Evolutionary conservation across 2,113 vertebrate genomes (phyloP).

Genomic region (Saguinus midas): DNA sequence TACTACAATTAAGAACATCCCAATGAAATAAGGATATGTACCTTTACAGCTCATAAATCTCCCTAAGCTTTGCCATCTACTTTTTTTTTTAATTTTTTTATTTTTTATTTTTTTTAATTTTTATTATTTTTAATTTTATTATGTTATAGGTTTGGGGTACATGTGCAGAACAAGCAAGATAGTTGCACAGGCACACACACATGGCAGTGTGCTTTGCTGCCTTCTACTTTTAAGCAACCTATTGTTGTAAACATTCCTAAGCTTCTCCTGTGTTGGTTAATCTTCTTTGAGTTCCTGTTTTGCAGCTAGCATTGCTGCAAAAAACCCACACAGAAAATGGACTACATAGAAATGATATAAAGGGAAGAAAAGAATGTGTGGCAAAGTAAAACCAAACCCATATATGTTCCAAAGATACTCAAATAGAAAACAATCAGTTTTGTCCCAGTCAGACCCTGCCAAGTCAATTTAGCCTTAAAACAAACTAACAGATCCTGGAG

Average conservation of each 20-base stretch:
- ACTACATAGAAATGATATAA: not conserved
- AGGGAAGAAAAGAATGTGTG: not conserved
- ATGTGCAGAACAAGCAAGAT: too few species aligned
- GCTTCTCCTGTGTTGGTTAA: slow-evolving; percentile 17
- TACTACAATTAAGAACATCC: not conserved
- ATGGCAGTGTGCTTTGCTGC: too few species aligned
- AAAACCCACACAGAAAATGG: not conserved
- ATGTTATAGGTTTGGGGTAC: too few species aligned
- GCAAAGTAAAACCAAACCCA: not conserved
- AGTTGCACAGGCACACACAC: too few species aligned
- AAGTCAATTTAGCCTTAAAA: slow-evolving; percentile 7
- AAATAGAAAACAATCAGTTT: not conserved
- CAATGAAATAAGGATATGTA: not conserved
- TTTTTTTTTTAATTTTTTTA: too few species aligned
- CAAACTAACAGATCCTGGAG: not conserved
- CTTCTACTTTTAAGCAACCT: slow-evolving; percentile 25
- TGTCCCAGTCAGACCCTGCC: not conserved
- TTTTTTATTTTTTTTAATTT: too few species aligned
- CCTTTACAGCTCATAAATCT: slow-evolving; percentile 22
- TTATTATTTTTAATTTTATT: too few species aligned
- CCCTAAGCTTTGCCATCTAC: not conserved
- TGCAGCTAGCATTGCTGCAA: not conserved
- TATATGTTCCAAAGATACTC: slow-evolving; percentile 8
- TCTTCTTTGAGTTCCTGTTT: not conserved
- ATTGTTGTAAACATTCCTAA: not conserved